Evolutionary conservation across 2,888 invertebrate species (phyloP), one percentile per base, ranked within the genome.

Genomic region (Melanargia galathea): DNA sequence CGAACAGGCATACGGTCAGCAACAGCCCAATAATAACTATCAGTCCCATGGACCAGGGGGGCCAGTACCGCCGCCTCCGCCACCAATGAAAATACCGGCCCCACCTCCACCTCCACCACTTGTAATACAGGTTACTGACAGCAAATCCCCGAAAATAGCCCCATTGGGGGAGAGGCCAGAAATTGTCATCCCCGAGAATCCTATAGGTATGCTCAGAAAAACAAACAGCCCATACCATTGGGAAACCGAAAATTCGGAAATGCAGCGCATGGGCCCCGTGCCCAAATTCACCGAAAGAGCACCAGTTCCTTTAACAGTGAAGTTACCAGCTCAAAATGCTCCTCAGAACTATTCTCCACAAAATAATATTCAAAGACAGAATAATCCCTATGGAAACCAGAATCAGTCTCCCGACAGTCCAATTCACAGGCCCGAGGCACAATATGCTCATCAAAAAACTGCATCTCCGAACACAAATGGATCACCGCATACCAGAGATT

Each of bases 121-220:
- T 66, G 93, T 93, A 67, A 86, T 93, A 70, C 79, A 89, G 83
- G 82, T 84, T 20, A 85, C 89, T n/a, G 90, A 80, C n/a, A 74
- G 82, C 0, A 89, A 87, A 71, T 87, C 91, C 60, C 92, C 92
- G 51, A 93, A 93, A 76, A 92, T 92, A 52, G 84, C 92, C 57
- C 87, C 90, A 60, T 76, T 86, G 56, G 94, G 93, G 38, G 93
- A 94, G 80, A 87, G 95, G 65, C 95, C 95, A 18, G 95, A 95
- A 85, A 95, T 95, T 74, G 95, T 95, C 20, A 95, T 95, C 55
- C 95, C 95, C 7, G 92, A 94, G 67, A 95, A 95, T 78, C 95
- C 95, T 0, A 95, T 95, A 82, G 93, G 94, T 26, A 90, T 93
- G 85, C 80, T 95, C 67, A 92, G 94, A 70, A 95, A 94, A 87